phyloP scores from a whole-genome alignment of 2,888 invertebrate species.

The Blomia tropicalis region DNA sequence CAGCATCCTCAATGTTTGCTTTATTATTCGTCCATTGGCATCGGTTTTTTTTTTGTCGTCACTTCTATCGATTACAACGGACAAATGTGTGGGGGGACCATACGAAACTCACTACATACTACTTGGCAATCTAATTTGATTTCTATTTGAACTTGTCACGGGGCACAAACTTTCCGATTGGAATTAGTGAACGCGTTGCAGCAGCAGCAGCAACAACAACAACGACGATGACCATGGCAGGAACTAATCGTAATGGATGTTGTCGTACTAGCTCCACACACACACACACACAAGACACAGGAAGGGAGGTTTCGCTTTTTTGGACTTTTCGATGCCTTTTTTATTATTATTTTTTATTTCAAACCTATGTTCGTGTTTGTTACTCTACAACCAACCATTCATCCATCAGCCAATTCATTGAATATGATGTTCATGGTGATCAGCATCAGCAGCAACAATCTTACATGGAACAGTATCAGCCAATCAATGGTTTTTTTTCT shows the following conservation, averaged over 20 bases:
- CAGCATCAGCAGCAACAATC: neutral
- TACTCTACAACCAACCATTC: neutral
- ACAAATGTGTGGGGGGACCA: no score
- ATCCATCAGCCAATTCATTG: neutral
- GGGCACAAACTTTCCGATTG: conserved; percentile 2
- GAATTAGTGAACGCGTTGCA: neutral
- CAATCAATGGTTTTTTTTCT: no score
- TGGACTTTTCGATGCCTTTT: no score
- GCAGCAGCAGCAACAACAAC: no score
- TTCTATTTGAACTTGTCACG: conserved; percentile 12
- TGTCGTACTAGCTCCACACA: no score
- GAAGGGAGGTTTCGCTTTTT: conserved; percentile 10
- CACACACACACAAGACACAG: neutral
- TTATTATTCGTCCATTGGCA: no score
- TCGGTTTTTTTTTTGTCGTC: neutral
- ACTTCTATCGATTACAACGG: conserved; percentile 3
- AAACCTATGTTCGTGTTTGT: neutral
- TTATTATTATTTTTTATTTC: no score
- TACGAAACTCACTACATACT: no score
- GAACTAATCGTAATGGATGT: conserved; percentile 7
- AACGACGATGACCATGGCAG: neutral
- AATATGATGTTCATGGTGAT: neutral
- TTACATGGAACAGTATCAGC: no score
- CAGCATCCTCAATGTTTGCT: neutral
- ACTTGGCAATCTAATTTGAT: conserved; percentile 11